These are phyloP conservation scores for Zhuqinia jingwanae DNA, from an alignment of 2,888 invertebrate species.

Conservation along the genomic window DNA sequence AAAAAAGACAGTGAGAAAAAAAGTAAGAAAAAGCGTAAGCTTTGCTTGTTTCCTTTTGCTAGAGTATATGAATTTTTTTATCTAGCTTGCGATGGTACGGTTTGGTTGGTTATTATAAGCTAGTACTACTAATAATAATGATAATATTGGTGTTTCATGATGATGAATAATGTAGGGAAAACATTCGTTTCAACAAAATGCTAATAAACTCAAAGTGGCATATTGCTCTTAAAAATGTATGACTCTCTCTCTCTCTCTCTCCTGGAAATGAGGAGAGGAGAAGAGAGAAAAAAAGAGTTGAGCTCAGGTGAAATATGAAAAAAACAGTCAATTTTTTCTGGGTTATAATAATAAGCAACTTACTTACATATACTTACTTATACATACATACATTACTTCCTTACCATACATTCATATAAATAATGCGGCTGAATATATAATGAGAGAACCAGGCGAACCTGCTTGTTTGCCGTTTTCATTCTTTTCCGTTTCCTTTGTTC, in stretches of 20 bases:
- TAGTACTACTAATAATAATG: background rate
- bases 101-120: conserved; percentile 13
- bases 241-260: too few relatives aligned
- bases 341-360: background rate
- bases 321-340: conserved; percentile 36
- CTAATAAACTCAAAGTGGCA: conserved; percentile 66
- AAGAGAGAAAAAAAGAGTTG: conserved; percentile 48
- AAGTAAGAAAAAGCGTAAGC: conserved; percentile 32
- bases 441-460: conserved; percentile 34
- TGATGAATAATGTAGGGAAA: conserved; percentile 69
- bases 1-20: conserved; percentile 40
- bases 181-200: conserved; percentile 68
- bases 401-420: too few relatives aligned
- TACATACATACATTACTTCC: too few relatives aligned
- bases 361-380: background rate
- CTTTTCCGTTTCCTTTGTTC: conserved; percentile 4
- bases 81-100: too few relatives aligned
- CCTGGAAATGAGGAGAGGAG: conserved; percentile 61
- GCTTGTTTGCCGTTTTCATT: conserved; percentile 29
- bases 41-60: conserved; percentile 5
- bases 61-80: too few relatives aligned
- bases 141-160: conserved; percentile 55
- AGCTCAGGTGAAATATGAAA: conserved; percentile 56
- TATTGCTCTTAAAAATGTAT: conserved; percentile 66
- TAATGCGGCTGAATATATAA: conserved; percentile 43